These are phyloP conservation scores for Amazona finschi DNA, from an alignment of 2,797 vertebrate genomes.

Conservation along the genomic window DNA sequence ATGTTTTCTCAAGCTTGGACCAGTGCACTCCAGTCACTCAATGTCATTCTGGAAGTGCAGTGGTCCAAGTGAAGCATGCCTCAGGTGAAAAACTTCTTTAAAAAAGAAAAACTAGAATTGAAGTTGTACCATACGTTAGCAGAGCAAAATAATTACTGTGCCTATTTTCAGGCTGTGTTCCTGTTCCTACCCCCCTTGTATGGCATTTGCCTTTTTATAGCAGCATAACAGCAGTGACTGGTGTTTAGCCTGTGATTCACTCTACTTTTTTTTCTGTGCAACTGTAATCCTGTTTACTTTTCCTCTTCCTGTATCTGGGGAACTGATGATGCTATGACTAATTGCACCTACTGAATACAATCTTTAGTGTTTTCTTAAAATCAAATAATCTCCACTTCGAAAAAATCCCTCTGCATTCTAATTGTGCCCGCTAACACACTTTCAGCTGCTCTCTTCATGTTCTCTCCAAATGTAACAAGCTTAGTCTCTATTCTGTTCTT, in stretches of 20 bases:
- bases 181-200: not conserved
- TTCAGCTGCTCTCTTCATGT: not conserved
- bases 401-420: not conserved
- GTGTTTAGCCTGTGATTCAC: conserved; percentile 35
- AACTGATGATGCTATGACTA: not conserved
- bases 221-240: not conserved
- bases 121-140: not conserved
- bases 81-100: not conserved
- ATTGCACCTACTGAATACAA: not conserved
- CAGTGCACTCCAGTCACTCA: not conserved
- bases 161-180: not conserved
- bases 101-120: not conserved
- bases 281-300: conserved; percentile 51
- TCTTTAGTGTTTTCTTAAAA: not conserved
- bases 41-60: not conserved
- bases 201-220: not conserved
- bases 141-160: not conserved
- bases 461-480: not conserved
- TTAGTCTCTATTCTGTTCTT: not conserved
- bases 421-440: not conserved
- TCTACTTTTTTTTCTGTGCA: conserved; percentile 5
- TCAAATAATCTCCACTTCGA: not conserved
- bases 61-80: not conserved
- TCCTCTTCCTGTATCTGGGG: conserved; percentile 7
- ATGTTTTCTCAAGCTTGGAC: not conserved